These are phyloP conservation scores for Scarus forsteni DNA, from an alignment of 2,797 vertebrate genomes.

Conservation along the genomic window DNA sequence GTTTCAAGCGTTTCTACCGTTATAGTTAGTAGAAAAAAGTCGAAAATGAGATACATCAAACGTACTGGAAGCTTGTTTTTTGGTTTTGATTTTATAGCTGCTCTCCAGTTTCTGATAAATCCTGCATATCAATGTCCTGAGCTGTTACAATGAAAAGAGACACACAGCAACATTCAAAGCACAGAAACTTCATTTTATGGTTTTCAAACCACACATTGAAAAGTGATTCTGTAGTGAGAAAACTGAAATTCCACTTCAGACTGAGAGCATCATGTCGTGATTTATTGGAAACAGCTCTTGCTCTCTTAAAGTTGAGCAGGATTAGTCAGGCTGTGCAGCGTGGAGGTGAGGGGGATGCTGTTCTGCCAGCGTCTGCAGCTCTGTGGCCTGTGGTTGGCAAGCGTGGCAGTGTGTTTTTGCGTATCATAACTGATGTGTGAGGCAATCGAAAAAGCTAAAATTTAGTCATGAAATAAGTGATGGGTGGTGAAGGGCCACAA, in stretches of 20 bases:
- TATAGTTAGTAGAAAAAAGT: no score
- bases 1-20: not conserved
- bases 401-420: slow-evolving; percentile 7
- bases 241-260: slow-evolving; percentile 22
- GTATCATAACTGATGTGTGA: slow-evolving; percentile 23
- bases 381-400: slow-evolving; percentile 56
- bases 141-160: no score
- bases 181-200: not conserved
- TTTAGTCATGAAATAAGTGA: slow-evolving; percentile 14
- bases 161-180: no score
- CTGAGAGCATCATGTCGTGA: slow-evolving; percentile 37
- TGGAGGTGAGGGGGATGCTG: not conserved
- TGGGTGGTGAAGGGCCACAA: not conserved
- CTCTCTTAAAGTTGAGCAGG: slow-evolving; percentile 43
- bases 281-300: slow-evolving; percentile 68
- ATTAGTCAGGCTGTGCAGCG: slow-evolving; percentile 53
- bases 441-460: slow-evolving; percentile 25
- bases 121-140: not conserved
- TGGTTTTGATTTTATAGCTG: no score
- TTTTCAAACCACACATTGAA: not conserved
- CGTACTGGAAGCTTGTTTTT: no score
- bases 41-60: no score
- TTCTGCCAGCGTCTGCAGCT: slow-evolving; percentile 11
- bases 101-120: no score
- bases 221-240: slow-evolving; percentile 1